These are phyloP conservation scores for Onychorhynchus coronatus DNA, from an alignment of 2,113 vertebrate genomes.

Conservation along the genomic window DNA sequence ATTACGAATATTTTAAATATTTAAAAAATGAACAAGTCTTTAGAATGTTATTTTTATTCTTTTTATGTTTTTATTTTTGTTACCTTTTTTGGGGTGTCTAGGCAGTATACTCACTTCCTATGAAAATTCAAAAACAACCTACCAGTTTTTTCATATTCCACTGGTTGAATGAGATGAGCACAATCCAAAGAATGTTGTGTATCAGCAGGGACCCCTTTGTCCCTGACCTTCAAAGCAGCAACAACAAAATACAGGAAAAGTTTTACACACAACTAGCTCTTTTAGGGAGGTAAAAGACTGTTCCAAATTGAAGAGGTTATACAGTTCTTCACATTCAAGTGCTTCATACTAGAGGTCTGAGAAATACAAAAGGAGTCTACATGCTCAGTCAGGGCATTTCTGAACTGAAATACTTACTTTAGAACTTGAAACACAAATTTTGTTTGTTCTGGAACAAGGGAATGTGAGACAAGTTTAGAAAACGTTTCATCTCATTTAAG, in stretches of 20 bases:
- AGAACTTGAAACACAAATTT: not conserved
- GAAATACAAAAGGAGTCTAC: not conserved
- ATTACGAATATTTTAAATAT: not conserved
- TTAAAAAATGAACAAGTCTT: not conserved
- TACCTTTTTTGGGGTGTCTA: not conserved
- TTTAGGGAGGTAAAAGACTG: not conserved
- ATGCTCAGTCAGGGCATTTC: not conserved
- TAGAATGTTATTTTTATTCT: not conserved
- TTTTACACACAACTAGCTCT: not conserved
- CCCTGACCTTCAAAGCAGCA: not conserved
- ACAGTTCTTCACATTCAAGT: not conserved
- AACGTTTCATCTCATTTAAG: not conserved
- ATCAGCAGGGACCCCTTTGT: not conserved
- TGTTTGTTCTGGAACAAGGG: not conserved
- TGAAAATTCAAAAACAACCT: not conserved
- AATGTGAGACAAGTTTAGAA: not conserved
- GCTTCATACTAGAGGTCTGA: not conserved
- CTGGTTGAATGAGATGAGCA: not conserved
- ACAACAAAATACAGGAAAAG: not conserved
- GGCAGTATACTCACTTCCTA: not conserved
- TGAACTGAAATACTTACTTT: not conserved
- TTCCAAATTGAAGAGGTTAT: not conserved
- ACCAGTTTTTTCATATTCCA: not conserved
- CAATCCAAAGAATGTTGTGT: fast-evolving
- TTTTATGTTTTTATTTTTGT: not conserved